Percentiles rank a stretch among this genome's conserved stretches.
Evolutionary conservation across 2,113 vertebrate genomes (phyloP).

Genomic region (Engraulis encrasicolus): DNA sequence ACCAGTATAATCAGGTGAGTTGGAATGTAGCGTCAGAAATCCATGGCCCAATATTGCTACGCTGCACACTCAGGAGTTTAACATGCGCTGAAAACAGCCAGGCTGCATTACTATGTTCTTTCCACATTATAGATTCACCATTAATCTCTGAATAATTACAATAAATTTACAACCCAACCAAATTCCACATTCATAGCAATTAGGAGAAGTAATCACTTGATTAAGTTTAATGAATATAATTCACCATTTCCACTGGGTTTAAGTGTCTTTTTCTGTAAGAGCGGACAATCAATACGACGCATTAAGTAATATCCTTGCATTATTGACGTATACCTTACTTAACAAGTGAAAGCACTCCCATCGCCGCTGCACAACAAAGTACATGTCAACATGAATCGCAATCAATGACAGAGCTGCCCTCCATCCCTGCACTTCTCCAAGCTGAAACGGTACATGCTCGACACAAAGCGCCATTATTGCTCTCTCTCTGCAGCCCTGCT

Average conservation of each 20-base stretch:
- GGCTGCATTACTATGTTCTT: no score
- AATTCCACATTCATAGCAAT: constrained; percentile 32
- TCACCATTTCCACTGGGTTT: constrained; percentile 38
- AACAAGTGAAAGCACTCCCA: constrained; percentile 54
- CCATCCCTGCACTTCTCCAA: background rate
- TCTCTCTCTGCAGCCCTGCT: background rate
- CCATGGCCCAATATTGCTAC: no score
- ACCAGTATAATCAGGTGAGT: no score
- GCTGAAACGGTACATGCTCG: background rate
- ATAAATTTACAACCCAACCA: constrained; percentile 32
- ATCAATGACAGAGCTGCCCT: constrained; percentile 45
- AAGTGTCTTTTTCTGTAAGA: constrained; percentile 26
- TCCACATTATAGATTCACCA: no score
- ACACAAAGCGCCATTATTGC: background rate
- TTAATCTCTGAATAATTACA: constrained; percentile 2
- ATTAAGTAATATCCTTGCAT: constrained; percentile 65
- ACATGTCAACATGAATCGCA: constrained; percentile 50
- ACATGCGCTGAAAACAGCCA: no score
- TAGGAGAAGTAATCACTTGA: constrained; percentile 41
- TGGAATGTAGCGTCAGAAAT: no score
- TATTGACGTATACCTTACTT: constrained; percentile 63
- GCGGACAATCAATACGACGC: constrained; percentile 58
- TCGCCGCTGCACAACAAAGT: constrained; percentile 41
- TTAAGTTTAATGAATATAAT: constrained; percentile 43
- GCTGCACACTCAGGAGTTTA: no score